Percentiles rank a stretch among this genome's conserved stretches.
Evolutionary conservation across 37 sponge, comb jelly and placozoan genomes (phyloP).

Genomic region (Chondrilla cf. caribensis): DNA sequence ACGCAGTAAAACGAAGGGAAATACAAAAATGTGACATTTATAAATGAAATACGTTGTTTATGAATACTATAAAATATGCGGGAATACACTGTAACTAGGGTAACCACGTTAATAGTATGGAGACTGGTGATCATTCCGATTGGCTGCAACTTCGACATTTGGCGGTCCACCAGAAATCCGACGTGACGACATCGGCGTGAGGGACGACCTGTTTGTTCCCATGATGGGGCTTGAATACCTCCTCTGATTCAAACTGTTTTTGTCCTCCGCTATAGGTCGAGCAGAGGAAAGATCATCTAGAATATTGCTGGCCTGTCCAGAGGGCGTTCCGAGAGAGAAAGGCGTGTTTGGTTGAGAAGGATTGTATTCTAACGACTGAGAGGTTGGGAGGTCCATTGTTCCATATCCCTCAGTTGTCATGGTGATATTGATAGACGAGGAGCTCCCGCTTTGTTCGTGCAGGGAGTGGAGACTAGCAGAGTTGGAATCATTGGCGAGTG

Average conservation of each 20-base stretch:
- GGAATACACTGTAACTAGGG: no score
- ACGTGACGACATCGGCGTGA: background rate
- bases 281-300: background rate
- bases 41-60: no score
- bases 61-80: no score
- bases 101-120: no score
- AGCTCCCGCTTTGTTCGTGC: background rate
- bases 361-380: background rate
- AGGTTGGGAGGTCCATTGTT: background rate
- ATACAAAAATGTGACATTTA: no score
- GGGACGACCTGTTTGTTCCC: background rate
- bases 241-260: background rate
- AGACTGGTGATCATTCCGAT: no score
- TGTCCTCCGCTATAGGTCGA: background rate
- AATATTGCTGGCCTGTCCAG: no score
- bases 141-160: conserved; percentile 3
- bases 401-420: background rate
- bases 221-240: background rate
- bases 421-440: conserved; percentile 2
- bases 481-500: background rate
- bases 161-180: background rate
- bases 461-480: conserved; percentile 10
- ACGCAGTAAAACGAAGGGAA: no score
- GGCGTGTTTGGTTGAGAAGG: no score
- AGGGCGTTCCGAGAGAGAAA: no score